Evolutionary conservation across 2,113 vertebrate genomes (phyloP), one percentile per base, ranked within the genome.

Genomic region (Sylvilagus bachmani): DNA sequence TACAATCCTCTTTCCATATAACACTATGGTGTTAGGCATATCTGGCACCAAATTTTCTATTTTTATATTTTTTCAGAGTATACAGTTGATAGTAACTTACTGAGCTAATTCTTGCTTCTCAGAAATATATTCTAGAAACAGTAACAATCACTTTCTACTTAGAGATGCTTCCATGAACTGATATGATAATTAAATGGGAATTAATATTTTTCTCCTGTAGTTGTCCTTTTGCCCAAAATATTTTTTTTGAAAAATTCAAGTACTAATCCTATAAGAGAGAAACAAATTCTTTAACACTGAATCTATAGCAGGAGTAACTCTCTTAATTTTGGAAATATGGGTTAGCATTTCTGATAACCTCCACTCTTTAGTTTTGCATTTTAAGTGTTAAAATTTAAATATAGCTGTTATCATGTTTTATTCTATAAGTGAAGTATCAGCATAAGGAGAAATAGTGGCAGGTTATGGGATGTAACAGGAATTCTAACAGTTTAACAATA

Each of bases 401-500:
- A 29, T 86, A 51, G 36, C 79, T 90, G 51, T 80, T 88, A 66
- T 86, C 89, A 85, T 95, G 71, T 94, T 95, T 95, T 87, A 84
- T 95, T 89, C 67, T 70, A 87, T 77, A 91, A 94, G 86, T 89
- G 58, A 81, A 36, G 6, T 69, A 79, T 97, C 94, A 93, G 67
- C 83, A 62, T 51, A 66, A 79, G 81, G 58, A 91, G 94, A 93
- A 94, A 91, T 31, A 78, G 61, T 80, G 36, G 70, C 95, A 83
- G 75, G 89, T 89, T 95, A 81, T 85, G 71, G 9, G 51, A 86
- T 85, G 36, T 84, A 95, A 93, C 62, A 62, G 92, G 91, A 96
- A 97, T 98, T 86, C 94, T 97, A 97, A 97, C 64, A 97, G 94
- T 96, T 96, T 94, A 98, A 96, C 93, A 97, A 86, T 96, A 80